A percentile compares a stretch with the other conserved stretches of the same genome.
Evolutionary conservation across 2,113 vertebrate species (phyloP).

Genomic region (Dasyprocta punctata): DNA sequence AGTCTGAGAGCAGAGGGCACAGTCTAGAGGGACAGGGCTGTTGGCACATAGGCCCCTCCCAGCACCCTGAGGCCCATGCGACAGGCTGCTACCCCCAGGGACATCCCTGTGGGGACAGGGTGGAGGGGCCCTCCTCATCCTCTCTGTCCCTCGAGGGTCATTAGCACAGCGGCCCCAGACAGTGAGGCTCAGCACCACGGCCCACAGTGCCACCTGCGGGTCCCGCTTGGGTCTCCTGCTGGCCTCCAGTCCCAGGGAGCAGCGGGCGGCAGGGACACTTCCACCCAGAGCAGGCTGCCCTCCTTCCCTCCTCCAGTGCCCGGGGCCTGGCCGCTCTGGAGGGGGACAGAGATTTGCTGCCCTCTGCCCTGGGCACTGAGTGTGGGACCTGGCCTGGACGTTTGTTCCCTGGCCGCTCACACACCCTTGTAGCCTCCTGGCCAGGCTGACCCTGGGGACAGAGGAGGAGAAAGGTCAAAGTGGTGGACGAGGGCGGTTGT

Average conservation of each 20-base stretch:
- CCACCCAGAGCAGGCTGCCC: neutral
- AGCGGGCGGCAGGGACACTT: too few relatives aligned
- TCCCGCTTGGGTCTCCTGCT: rapidly evolving
- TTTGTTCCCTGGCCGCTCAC: neutral
- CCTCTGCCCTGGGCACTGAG: neutral
- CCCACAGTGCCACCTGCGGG: rapidly evolving
- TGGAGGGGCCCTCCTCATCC: too few relatives aligned
- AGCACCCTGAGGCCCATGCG: neutral
- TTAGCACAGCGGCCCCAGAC: neutral
- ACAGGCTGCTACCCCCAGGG: neutral
- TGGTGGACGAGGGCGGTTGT: neutral
- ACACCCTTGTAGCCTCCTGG: neutral
- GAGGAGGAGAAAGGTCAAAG: neutral
- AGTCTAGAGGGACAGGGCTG: neutral
- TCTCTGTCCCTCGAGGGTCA: neutral
- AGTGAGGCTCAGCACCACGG: neutral
- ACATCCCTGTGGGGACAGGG: too few relatives aligned
- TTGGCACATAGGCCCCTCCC: neutral
- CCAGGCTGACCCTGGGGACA: neutral
- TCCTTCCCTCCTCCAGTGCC: neutral
- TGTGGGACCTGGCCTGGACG: neutral
- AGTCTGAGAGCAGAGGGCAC: neutral
- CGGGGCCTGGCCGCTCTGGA: neutral
- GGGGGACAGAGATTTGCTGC: neutral
- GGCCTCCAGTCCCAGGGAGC: too few relatives aligned